These are phyloP conservation scores for Cephus pygmeus DNA, from an alignment of 2,888 invertebrate species.

Conservation along the genomic window DNA sequence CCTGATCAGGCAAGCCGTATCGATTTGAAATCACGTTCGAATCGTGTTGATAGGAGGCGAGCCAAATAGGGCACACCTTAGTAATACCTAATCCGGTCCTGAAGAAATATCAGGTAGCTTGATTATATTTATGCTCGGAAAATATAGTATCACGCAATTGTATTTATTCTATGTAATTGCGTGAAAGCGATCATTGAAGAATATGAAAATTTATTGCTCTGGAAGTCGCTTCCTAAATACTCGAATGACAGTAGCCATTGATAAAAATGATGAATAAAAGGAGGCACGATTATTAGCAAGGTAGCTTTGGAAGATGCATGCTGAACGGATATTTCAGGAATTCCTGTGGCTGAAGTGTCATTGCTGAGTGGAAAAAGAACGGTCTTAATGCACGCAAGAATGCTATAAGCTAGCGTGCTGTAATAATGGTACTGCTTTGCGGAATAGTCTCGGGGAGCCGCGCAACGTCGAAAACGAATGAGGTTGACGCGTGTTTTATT, in stretches of 20 bases:
- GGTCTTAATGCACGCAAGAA: slow-evolving; percentile 48
- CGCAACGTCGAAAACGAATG: slow-evolving; percentile 10
- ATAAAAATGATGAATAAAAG: neutral
- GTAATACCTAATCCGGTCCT: too few species aligned
- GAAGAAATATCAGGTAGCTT: too few species aligned
- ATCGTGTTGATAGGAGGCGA: too few species aligned
- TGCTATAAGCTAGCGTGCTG: slow-evolving; percentile 45
- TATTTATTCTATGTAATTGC: neutral
- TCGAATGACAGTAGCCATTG: neutral
- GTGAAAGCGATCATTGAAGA: neutral
- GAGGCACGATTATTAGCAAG: neutral
- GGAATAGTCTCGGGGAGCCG: slow-evolving; percentile 37
- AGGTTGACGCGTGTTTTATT: slow-evolving; percentile 47
- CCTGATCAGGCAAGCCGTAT: too few species aligned
- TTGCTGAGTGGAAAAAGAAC: slow-evolving; percentile 25
- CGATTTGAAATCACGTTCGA: too few species aligned
- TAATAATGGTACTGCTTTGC: slow-evolving; percentile 47
- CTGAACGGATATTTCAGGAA: neutral
- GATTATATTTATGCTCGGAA: too few species aligned
- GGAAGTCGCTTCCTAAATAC: neutral
- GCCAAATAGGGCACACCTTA: too few species aligned
- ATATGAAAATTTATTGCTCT: neutral
- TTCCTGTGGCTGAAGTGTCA: neutral
- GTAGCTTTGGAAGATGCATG: neutral
- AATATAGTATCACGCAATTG: too few species aligned